Conservation (phyloP, 2,797 vertebrate genomes). For the Semotilus atromaculatus region DNA sequence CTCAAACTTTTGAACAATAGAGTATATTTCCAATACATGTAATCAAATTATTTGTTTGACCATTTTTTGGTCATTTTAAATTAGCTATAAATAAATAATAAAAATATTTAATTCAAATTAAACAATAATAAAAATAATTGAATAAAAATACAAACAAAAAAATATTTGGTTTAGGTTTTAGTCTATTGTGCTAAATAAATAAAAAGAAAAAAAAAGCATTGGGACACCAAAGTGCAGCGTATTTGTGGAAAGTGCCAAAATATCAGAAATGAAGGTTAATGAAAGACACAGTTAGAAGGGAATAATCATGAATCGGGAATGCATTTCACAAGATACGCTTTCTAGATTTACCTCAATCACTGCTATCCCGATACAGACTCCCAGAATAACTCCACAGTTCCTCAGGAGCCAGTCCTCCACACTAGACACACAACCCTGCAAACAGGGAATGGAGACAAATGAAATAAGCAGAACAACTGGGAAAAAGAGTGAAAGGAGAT, state of each 20-base stretch:
- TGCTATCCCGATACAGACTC: slow-evolving; percentile 86
- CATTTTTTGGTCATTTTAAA: not conserved
- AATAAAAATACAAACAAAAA: not conserved
- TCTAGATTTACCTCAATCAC: slow-evolving; percentile 82
- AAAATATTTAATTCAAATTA: not conserved
- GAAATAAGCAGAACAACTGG: not conserved
- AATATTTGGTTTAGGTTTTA: too few relatives aligned
- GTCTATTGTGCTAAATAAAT: not conserved
- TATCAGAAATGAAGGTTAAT: not conserved
- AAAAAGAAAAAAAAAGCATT: too few relatives aligned
- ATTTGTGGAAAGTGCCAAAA: not conserved
- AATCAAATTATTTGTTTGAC: not conserved
- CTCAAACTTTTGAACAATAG: not conserved
- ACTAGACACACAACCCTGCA: slow-evolving; percentile 84
- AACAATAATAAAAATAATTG: not conserved
- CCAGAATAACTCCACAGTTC: slow-evolving; percentile 90
- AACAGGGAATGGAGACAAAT: slow-evolving; percentile 10
- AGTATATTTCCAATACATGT: not conserved
- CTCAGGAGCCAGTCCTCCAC: slow-evolving; percentile 88
- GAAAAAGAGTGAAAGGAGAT: not conserved
- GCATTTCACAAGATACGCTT: not conserved
- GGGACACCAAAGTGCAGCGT: not conserved
- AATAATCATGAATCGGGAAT: slow-evolving; percentile 10
- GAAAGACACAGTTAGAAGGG: not conserved
- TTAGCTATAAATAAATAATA: not conserved